Conservation (phyloP, 2,113 vertebrate genomes). For the Sterrhoptilus dennistouni region DNA sequence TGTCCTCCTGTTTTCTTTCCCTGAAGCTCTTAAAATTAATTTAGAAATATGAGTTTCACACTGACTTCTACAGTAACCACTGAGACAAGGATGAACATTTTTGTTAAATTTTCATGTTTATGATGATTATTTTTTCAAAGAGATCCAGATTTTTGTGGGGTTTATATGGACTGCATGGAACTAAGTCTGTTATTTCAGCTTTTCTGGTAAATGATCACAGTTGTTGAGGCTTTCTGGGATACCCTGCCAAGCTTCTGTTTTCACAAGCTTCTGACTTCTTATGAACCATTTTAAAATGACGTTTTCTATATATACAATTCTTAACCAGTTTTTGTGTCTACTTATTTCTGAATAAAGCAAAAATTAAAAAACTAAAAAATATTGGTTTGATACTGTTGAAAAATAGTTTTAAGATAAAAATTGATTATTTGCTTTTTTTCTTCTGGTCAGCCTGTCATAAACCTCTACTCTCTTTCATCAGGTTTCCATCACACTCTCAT, state of each 20-base stretch:
- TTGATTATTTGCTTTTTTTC: background rate
- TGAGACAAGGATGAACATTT: background rate
- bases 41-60: background rate
- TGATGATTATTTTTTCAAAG: background rate
- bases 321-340: background rate
- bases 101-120: background rate
- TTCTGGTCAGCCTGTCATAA: background rate
- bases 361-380: background rate
- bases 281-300: background rate
- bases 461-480: background rate
- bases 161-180: background rate
- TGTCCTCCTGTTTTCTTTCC: background rate
- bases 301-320: background rate
- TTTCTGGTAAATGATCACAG: background rate
- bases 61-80: background rate
- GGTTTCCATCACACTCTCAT: background rate
- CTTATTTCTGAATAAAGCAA: background rate
- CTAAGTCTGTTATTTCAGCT: background rate
- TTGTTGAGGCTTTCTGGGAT: background rate
- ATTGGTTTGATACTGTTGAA: background rate
- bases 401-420: background rate
- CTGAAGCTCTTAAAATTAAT: background rate
- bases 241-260: background rate
- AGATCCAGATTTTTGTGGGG: background rate
- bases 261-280: background rate